phyloP scores from a whole-genome alignment of 1,140 invertebrate species.

The Paracyclopina nana region DNA sequence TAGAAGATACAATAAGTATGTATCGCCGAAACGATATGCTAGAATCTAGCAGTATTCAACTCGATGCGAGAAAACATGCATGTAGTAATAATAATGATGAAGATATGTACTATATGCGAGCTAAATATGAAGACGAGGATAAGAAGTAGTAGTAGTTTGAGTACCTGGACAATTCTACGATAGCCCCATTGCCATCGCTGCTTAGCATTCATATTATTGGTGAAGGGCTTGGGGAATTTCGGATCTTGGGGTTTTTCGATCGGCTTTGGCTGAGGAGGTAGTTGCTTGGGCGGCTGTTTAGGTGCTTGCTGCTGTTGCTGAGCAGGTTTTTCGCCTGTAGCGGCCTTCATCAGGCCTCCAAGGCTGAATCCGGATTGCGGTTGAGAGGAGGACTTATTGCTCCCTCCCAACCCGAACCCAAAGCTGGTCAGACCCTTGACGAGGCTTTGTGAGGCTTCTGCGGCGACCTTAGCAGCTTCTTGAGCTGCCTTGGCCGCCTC shows the following conservation, averaged over 20 bases:
- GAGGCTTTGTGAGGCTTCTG: slow-evolving; percentile 13
- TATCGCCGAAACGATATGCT: no score
- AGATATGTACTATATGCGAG: no score
- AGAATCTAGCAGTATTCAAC: no score
- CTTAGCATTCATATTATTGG: slow-evolving; percentile 3
- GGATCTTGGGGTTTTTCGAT: neutral
- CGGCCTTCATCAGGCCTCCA: neutral
- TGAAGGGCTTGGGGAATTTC: neutral
- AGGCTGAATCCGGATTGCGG: neutral
- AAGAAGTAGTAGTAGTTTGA: no score
- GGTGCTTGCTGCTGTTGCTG: no score
- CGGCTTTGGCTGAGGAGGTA: neutral
- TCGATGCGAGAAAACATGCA: no score
- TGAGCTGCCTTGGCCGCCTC: slow-evolving; percentile 1
- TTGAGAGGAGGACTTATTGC: neutral
- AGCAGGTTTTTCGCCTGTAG: neutral
- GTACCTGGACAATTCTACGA: slow-evolving; percentile 7
- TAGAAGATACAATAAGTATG: no score
- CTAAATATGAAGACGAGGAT: no score
- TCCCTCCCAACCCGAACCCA: neutral
- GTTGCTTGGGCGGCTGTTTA: neutral
- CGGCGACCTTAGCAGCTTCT: slow-evolving; percentile 15
- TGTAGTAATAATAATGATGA: no score
- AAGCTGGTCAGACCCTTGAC: slow-evolving; percentile 8
- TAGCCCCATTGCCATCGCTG: slow-evolving; percentile 14